Base-by-base conservation (phyloP, 2,888 invertebrate species). In the Lypha dubia region DNA sequence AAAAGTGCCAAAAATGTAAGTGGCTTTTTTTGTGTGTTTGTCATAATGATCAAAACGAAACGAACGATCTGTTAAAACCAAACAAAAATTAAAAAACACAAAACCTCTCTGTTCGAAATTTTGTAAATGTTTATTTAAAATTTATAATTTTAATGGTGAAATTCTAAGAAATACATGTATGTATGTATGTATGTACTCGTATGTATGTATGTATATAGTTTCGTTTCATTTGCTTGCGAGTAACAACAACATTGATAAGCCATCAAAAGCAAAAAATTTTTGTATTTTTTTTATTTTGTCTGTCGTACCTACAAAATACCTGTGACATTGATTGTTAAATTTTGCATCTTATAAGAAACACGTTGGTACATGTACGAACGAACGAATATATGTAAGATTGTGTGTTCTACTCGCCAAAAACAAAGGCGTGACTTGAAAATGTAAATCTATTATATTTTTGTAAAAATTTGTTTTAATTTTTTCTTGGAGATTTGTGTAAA, bases 1-100 rank as follows among this genome's bases (percentile, higher is more conserved):
- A 81, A 84, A 82, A 84, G 77, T 84, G 84, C 84, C 84, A 84
- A 84, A 84, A 84, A 84, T 77, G 84, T 84, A 81, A 84, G 84
- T 73, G 60, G 56, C 22, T 71, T 35, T 75, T 53, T 68, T 51
- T 44, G 44, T 63, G 38, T 81, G 49, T 82, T n/a, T n/a, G 75
- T 76, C 75, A 82, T 82, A 75, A 82, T 82, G 63, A 82, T 76
- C 75, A 74, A n/a, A n/a, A n/a, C n/a, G n/a, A n/a, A n/a, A 75
- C 75, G 75, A 28, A 75, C 75, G 75, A 70, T 76, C 75, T 70
- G 75, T 63, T 63, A 62, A 82, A 56, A 62, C 49, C 38, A 11
- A 56, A 58, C 65, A 58, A 49, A 11, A 56, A 58, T 65, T 70
- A 22, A 9, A 63, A 62, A 68, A 63, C 24, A 71, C 49, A 70